A percentile compares a stretch with the other conserved stretches of the same genome.
These are phyloP conservation scores for Chrysochloris asiatica DNA, from an alignment of 2,113 vertebrate species.

Conservation along the genomic window DNA sequence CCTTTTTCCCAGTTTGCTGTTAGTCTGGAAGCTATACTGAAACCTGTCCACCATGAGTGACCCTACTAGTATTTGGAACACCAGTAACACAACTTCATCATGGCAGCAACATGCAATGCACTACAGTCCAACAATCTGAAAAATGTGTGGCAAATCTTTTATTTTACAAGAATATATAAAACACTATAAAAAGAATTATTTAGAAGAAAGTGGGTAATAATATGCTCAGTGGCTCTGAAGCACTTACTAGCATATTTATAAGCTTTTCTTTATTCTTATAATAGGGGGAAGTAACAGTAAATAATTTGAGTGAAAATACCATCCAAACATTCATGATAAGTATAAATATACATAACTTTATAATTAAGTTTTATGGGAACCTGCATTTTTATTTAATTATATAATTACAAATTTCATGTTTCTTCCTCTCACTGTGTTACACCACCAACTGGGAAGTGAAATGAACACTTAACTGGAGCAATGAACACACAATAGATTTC, in stretches of 20 bases:
- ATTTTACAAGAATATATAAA: neutral
- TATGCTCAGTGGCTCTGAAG: neutral
- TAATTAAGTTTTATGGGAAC: neutral
- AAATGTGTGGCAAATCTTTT: neutral
- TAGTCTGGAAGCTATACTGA: no score
- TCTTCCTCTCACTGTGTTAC: neutral
- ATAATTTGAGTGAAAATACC: neutral
- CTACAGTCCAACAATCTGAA: no score
- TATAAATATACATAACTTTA: neutral
- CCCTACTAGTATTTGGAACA: no score
- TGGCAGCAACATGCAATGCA: no score
- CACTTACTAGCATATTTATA: neutral
- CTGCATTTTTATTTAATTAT: neutral
- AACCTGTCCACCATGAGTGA: no score
- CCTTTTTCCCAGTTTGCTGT: no score
- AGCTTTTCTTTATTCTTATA: neutral
- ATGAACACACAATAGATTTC: conserved; percentile 13
- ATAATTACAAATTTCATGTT: conserved; percentile 7
- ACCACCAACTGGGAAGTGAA: neutral
- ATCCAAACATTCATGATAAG: neutral
- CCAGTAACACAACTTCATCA: no score
- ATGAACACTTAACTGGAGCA: neutral
- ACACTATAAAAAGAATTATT: neutral
- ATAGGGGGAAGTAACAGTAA: neutral
- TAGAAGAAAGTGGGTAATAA: neutral